Evolutionary conservation across 35 echinoderm and acorn worm genomes (phyloP).

Genomic region (Ophiothrix spiculata): DNA sequence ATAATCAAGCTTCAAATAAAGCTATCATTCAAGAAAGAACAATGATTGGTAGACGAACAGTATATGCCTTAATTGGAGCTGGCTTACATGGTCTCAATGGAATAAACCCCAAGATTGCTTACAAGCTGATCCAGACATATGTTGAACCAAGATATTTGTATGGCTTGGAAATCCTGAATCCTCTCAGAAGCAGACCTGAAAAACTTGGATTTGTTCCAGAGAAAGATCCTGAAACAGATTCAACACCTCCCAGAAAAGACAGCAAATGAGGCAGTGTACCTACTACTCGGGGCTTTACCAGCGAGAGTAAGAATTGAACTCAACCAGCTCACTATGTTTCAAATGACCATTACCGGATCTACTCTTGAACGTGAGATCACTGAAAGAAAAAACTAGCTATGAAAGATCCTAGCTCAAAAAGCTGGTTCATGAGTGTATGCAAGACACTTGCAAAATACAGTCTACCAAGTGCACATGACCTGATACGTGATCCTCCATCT

Average conservation of each 20-base stretch:
- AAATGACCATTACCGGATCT: too few species aligned
- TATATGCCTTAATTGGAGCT: neutral
- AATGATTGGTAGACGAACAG: neutral
- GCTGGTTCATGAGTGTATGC: neutral
- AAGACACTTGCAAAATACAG: neutral
- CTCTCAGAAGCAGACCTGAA: neutral
- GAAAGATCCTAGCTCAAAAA: neutral
- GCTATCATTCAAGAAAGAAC: neutral
- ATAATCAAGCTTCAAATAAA: neutral
- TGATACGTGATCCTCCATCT: neutral
- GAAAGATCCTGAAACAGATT: neutral
- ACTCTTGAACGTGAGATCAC: neutral
- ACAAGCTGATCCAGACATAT: neutral
- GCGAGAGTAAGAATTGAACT: neutral
- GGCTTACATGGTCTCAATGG: neutral
- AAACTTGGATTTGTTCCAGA: neutral
- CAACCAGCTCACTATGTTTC: neutral
- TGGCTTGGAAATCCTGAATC: neutral
- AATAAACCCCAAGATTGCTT: neutral
- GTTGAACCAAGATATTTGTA: neutral
- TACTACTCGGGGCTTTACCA: neutral
- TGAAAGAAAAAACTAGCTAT: neutral
- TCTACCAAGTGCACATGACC: neutral
- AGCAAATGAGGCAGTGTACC: neutral
- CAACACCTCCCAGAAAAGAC: neutral